These are phyloP conservation scores for Heliopora coerulea DNA, from an alignment of 92 coral and sea anemone genomes.

Conservation along the genomic window DNA sequence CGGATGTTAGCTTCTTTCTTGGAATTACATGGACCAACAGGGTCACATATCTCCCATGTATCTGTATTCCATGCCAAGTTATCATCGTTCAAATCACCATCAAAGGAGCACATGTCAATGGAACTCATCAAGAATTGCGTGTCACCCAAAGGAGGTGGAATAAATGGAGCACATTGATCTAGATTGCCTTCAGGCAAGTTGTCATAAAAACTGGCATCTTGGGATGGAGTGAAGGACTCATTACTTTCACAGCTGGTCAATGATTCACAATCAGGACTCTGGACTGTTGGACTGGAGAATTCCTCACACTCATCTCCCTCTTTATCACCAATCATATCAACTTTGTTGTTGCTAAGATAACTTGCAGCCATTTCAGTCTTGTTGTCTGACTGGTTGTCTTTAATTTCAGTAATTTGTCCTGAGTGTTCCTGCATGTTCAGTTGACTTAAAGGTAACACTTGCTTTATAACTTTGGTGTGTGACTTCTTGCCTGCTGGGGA, in stretches of 20 bases:
- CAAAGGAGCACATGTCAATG: background rate
- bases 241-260: constrained; percentile 11
- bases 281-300: constrained; percentile 43
- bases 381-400: background rate
- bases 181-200: constrained; percentile 56
- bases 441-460: background rate
- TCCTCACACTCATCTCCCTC: constrained; percentile 21
- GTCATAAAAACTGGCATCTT: constrained; percentile 42
- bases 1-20: background rate
- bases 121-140: constrained; percentile 54
- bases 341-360: background rate
- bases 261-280: constrained; percentile 45
- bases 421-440: background rate
- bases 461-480: background rate
- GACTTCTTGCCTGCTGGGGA: constrained; percentile 9
- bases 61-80: constrained; percentile 29
- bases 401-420: background rate
- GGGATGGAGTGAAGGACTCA: background rate
- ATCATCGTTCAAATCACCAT: background rate
- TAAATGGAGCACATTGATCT: constrained; percentile 88
- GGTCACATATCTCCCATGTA: constrained; percentile 53
- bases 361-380: constrained; percentile 2
- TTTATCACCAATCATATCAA: background rate
- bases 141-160: constrained; percentile 78
- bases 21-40: background rate